Percentiles rank a stretch among this genome's conserved stretches.
Conservation (phyloP, 2,888 invertebrate genomes). For the Ormyrus nitidulus region DNA sequence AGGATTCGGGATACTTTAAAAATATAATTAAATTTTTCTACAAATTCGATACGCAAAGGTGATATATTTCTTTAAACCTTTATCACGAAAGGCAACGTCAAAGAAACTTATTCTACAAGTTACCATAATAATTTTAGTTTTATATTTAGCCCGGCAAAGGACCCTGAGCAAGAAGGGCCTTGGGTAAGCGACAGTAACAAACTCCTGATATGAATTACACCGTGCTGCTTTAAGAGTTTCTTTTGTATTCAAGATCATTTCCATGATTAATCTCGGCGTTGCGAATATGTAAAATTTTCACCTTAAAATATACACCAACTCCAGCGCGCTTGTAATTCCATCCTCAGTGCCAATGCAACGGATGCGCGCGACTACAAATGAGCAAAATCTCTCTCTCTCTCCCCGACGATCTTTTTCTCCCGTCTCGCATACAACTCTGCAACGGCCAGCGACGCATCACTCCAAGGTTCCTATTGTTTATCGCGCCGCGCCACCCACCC, state of each 20-base stretch:
- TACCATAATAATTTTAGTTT: too few relatives aligned
- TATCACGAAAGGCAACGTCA: too few relatives aligned
- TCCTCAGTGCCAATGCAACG: conserved; percentile 27
- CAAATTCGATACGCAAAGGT: too few relatives aligned
- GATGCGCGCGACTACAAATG: conserved; percentile 42
- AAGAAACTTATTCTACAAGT: too few relatives aligned
- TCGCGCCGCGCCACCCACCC: conserved; percentile 55
- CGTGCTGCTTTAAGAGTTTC: conserved; percentile 14
- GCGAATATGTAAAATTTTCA: conserved; percentile 33
- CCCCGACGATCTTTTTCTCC: neutral
- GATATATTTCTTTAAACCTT: too few relatives aligned
- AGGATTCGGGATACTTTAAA: too few relatives aligned
- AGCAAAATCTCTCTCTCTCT: conserved; percentile 18
- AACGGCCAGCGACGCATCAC: conserved; percentile 1
- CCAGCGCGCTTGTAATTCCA: conserved; percentile 44
- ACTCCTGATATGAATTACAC: conserved; percentile 14
- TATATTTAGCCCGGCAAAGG: too few relatives aligned
- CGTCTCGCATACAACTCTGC: conserved; percentile 3
- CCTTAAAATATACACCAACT: conserved; percentile 15
- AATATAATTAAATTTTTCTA: too few relatives aligned
- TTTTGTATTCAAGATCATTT: conserved; percentile 53
- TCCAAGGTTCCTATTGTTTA: conserved; percentile 48
- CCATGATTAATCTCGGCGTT: conserved; percentile 44
- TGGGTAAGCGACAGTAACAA: neutral
- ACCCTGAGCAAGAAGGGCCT: neutral